Conservation (phyloP, 2,113 vertebrate species). For the Nycticorax nycticorax region DNA sequence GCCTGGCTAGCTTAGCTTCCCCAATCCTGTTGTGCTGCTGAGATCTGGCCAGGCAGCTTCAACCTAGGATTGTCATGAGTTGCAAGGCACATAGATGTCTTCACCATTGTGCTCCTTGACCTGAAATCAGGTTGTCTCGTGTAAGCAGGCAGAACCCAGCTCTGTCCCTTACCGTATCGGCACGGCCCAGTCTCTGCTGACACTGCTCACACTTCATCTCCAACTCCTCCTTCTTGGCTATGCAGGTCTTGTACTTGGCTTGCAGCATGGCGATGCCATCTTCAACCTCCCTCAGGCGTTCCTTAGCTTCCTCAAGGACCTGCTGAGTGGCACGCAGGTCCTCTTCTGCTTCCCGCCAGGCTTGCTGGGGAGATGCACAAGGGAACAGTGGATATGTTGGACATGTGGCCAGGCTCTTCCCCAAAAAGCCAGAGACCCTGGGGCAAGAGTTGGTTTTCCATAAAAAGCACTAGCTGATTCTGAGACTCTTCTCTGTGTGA, state of each 20-base stretch:
- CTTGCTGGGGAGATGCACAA: conserved; percentile 72
- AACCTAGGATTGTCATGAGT: neutral
- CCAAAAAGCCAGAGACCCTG: neutral
- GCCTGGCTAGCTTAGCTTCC: neutral
- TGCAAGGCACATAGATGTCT: neutral
- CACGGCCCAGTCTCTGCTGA: conserved; percentile 79
- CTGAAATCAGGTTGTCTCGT: neutral
- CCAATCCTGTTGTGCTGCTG: neutral
- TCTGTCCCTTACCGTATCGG: conserved; percentile 77
- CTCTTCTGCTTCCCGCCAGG: conserved; percentile 81
- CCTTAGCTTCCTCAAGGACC: conserved; percentile 83
- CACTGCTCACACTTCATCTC: conserved; percentile 87
- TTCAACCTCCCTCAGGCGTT: conserved; percentile 77
- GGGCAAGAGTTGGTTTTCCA: neutral
- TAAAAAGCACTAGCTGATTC: neutral
- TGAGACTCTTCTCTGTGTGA: neutral
- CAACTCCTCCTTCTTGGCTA: conserved; percentile 87
- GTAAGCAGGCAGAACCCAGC: neutral
- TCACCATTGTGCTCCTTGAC: neutral
- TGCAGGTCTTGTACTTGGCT: conserved; percentile 80
- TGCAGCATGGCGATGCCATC: conserved; percentile 81
- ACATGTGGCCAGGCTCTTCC: neutral
- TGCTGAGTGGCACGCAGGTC: conserved; percentile 83
- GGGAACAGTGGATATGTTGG: neutral
- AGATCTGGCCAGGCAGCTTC: neutral